Evolutionary conservation across 2,888 invertebrate genomes (phyloP).

Genomic region (Tryphoninae sp.): DNA sequence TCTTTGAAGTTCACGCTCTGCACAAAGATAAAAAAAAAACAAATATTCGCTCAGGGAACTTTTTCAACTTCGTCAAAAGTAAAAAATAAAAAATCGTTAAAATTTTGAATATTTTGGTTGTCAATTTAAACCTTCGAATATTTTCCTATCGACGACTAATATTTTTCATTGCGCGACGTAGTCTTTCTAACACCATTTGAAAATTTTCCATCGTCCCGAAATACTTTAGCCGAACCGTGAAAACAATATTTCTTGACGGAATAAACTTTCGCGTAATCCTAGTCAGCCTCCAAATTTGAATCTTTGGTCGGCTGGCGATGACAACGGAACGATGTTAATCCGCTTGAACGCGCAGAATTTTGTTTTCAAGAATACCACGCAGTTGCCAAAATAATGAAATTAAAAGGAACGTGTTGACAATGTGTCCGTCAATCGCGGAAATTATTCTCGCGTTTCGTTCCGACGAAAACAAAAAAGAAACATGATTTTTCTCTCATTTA

Average conservation of each 20-base stretch:
- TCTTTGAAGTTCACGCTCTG: slow-evolving; percentile 93
- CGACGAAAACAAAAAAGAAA: not conserved
- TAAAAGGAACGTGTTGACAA: not conserved
- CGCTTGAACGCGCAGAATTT: not conserved
- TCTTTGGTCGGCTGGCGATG: not conserved
- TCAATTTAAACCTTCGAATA: not conserved
- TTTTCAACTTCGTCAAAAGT: no score
- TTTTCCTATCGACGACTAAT: not conserved
- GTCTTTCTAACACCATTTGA: not conserved
- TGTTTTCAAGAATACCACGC: not conserved
- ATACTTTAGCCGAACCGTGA: not conserved
- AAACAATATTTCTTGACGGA: not conserved
- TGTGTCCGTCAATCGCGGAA: not conserved
- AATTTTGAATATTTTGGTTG: not conserved
- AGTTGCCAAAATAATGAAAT: slow-evolving; percentile 4
- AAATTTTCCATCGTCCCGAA: not conserved
- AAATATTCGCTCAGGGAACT: not conserved
- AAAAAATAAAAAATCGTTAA: no score
- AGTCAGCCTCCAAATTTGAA: not conserved
- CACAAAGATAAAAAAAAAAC: not conserved
- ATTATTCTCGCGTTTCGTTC: not conserved
- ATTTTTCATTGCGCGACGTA: not conserved
- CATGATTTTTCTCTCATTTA: slow-evolving; percentile 65
- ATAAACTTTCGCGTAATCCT: not conserved
- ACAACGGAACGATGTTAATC: not conserved